Evolutionary conservation across 2,113 vertebrate genomes (phyloP), one percentile per base, ranked within the genome.

Genomic region (Pseudopipra pipra): DNA sequence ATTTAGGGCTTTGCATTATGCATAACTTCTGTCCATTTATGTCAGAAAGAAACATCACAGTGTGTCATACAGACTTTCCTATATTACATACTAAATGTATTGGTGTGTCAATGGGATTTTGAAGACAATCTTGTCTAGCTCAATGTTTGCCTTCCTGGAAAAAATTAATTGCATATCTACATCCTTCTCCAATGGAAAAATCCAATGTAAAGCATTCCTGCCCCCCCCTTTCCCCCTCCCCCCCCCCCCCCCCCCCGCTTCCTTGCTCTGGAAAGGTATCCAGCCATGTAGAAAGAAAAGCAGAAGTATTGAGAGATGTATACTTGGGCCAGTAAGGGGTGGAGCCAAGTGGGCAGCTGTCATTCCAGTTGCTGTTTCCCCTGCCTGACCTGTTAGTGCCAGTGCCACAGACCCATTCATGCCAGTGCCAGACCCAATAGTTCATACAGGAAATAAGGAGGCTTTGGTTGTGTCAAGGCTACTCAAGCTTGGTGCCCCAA

Each of bases 1-100:
- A 14, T 96, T 96, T 86, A 77, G 47, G 78, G 65, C 39, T 44
- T 89, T 93, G 89, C 66, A 81, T 93, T 93, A 90, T 90, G n/a
- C 51, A 72, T 73, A 72, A 75, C 25, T 89, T 47, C 66, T 76
- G 31, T 62, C 56, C 27, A 33, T 54, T 80, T 44, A 19, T 15
- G 71, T 43, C 30, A 68, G 17, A 43, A 79, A 67, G 83, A 74
- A 79, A 72, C n/a, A 46, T 49, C 63, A 35, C 12, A 4, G 23
- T 11, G n/a, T 70, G 67, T 78, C 74, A 77, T 44, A 47, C 27
- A 66, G 91, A 3, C 14, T 80, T 95, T 89, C 62, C 61, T 62
- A 4, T 65, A 7, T 58, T 85, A 22, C 74, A 63, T 22, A 21
- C 30, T 84, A 19, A 66, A 35, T 51, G 20, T 47, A 52, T 58